Conservation (phyloP, 2,888 invertebrate genomes). For the Campoletis raptor region DNA sequence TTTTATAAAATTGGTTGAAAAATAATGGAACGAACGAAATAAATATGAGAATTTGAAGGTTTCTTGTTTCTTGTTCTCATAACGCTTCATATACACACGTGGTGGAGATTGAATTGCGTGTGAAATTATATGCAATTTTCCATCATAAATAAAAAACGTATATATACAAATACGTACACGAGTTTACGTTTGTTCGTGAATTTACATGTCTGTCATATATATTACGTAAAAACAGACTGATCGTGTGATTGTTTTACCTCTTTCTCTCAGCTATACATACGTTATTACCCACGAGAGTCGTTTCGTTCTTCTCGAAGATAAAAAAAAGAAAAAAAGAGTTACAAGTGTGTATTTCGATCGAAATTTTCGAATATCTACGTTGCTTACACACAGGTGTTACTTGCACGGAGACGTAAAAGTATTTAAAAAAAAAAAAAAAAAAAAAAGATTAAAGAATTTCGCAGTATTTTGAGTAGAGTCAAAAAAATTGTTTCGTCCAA, state of each 20-base stretch:
- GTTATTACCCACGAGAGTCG: conserved; percentile 25
- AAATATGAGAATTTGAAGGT: conserved; percentile 4
- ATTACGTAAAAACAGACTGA: conserved; percentile 60
- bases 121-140: conserved; percentile 61
- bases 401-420: not conserved
- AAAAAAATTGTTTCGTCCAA: not conserved
- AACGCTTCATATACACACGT: not conserved
- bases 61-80: conserved; percentile 19
- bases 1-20: not conserved
- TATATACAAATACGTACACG: conserved; percentile 12
- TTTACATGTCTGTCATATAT: conserved; percentile 36
- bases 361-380: conserved; percentile 11
- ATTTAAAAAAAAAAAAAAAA: not conserved
- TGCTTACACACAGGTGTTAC: conserved; percentile 19
- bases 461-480: not conserved
- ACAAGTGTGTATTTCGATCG: not conserved
- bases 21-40: not conserved
- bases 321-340: not conserved
- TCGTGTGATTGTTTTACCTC: conserved; percentile 55
- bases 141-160: conserved; percentile 51
- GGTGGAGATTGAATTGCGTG: conserved; percentile 46
- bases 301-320: conserved; percentile 19
- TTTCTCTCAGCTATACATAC: conserved; percentile 24
- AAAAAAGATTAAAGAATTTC: not conserved
- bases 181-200: conserved; percentile 30